phyloP scores from a whole-genome alignment of 2,888 invertebrate genomes.

The Mactromeris polynyma region DNA sequence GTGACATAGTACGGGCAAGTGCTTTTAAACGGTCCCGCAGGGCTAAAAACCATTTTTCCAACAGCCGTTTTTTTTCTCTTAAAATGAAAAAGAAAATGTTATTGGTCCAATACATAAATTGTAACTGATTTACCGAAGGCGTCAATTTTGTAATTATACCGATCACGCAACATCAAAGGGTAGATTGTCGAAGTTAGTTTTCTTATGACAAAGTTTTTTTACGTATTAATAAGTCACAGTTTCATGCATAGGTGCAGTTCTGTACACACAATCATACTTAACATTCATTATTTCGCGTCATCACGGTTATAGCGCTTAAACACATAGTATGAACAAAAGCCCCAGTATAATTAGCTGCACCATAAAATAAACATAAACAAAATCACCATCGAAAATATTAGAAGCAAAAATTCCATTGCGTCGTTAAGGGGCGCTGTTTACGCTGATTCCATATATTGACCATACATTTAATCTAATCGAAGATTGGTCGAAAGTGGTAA shows the following conservation, averaged over 20 bases:
- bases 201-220: neutral
- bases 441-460: neutral
- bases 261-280: neutral
- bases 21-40: neutral
- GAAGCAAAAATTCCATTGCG: neutral
- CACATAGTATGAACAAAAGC: neutral
- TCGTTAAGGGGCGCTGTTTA: neutral
- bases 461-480: neutral
- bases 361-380: too few species aligned
- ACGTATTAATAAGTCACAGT: neutral
- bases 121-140: too few species aligned
- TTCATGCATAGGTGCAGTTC: neutral
- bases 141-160: too few species aligned
- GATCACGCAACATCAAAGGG: neutral
- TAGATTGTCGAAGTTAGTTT: neutral
- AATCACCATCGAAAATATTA: too few species aligned
- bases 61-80: too few species aligned
- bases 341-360: too few species aligned
- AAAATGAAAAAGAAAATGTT: too few species aligned
- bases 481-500: constrained; percentile 8
- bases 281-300: neutral
- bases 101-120: too few species aligned
- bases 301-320: neutral
- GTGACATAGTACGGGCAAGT: neutral
- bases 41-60: neutral